Percentiles rank a stretch among this genome's conserved stretches.
These are phyloP conservation scores for Chondrilla cf. caribensis DNA, from an alignment of 37 sponge, comb jelly and placozoan species.

Conservation along the genomic window DNA sequence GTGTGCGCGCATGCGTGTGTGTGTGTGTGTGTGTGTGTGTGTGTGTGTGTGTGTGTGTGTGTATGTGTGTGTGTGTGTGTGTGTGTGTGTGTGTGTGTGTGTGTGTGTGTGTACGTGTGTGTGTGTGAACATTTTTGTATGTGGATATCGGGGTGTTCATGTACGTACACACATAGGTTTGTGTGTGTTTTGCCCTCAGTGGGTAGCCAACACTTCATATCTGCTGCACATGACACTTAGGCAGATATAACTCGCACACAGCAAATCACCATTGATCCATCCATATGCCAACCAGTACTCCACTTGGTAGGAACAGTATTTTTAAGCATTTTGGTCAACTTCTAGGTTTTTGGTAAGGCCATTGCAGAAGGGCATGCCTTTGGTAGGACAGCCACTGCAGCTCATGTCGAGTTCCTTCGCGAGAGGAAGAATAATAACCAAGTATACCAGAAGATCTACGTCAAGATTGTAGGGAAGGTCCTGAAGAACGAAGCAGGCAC, in stretches of 20 bases:
- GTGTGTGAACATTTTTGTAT: too few relatives aligned
- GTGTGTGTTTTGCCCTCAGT: neutral
- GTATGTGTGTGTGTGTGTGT: too few relatives aligned
- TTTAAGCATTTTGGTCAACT: neutral
- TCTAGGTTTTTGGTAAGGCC: constrained; percentile 35
- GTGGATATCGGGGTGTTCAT: too few relatives aligned
- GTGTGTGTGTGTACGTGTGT: too few relatives aligned
- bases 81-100: too few relatives aligned
- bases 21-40: too few relatives aligned
- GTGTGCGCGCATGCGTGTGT: neutral
- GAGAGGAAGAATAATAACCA: neutral
- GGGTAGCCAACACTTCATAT: too few relatives aligned
- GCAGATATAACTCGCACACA: too few relatives aligned
- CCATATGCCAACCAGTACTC: neutral
- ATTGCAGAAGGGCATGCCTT: constrained; percentile 44
- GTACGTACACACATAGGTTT: too few relatives aligned
- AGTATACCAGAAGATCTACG: constrained; percentile 28
- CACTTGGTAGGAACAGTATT: neutral
- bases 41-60: too few relatives aligned
- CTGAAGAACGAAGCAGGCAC: constrained; percentile 23
- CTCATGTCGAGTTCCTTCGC: constrained; percentile 11
- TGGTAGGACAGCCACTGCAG: constrained; percentile 30
- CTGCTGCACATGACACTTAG: too few relatives aligned
- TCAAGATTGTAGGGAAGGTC: constrained; percentile 37
- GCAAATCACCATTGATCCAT: neutral